Base-by-base conservation (phyloP, 2,888 invertebrate species). In the Campopleginae sp. region DNA sequence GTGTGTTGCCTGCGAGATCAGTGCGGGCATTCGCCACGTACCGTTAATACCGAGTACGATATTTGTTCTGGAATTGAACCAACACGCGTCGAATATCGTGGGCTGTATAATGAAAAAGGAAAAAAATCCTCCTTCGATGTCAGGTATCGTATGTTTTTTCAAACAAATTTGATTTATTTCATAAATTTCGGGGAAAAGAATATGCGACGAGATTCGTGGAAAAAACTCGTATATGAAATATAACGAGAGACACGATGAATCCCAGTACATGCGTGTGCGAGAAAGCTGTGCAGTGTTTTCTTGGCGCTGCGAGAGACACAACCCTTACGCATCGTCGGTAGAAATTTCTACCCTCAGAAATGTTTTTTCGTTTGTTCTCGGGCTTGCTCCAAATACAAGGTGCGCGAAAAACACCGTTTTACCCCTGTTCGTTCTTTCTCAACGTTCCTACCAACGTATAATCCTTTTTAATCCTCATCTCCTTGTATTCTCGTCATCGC, bases 381-480 rank as follows among this genome's bases (percentile, higher is more conserved):
- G 27, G 27, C 66, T 78, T 63, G 42, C 79, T 71, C 46, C 27
- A 74, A 51, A 51, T 72, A 58, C 27, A 63, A 68, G 31, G 63
- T 76, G 65, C 42, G 58, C 51, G 27, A 44, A 65, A 68, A 54
- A 33, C 51, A 61, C 42, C 19, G 46, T 66, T 51, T 51, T 17
- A 48, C 61, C 38, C 63, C 23, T 61, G 63, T 54, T 65, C 31
- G 42, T 58, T 82, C 77, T 71, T 82, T 54, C n/a, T 77, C 82
- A 33, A 48, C 61, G n/a, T 65, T 42, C 48, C 70, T 48, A 61
- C 54, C 46, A 61, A 54, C 42, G 58, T 42, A 63, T 72, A 63
- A 80, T 80, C 71, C 71, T 63, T 79, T 79, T 71, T 63, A 63
- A 71, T 83, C 80, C 81, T 54, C 76, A 23, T 77, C 80, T 70